These are phyloP conservation scores for Liparis tanakae DNA, from an alignment of 2,797 vertebrate species.

Conservation along the genomic window DNA sequence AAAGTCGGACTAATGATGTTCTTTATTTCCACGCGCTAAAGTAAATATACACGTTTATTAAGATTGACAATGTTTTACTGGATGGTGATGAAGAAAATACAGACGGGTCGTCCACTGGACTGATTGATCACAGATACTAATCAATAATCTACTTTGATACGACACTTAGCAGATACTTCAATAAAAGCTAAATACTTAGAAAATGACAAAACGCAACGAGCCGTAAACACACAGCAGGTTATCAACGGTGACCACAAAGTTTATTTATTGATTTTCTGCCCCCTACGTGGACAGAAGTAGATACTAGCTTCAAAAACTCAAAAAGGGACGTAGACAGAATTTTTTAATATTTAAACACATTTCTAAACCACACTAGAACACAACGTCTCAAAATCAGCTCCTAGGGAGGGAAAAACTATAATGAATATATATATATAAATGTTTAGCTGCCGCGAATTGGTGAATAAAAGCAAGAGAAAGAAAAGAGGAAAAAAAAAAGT, in stretches of 20 bases:
- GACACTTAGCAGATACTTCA: neutral
- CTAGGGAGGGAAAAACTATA: no score
- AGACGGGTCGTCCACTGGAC: neutral
- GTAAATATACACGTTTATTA: no score
- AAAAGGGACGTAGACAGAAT: no score
- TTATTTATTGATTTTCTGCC: neutral
- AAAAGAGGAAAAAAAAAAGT: constrained; percentile 13
- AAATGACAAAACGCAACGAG: neutral
- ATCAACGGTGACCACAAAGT: neutral
- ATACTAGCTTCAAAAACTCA: neutral
- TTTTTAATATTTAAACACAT: neutral
- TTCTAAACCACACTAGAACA: constrained; percentile 12
- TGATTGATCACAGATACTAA: neutral
- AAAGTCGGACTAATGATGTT: constrained; percentile 18
- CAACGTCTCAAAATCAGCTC: neutral
- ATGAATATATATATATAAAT: neutral
- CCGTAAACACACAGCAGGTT: neutral
- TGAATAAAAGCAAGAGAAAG: constrained; percentile 54
- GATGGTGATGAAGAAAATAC: neutral
- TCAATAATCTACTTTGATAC: neutral
- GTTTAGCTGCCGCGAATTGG: constrained; percentile 65
- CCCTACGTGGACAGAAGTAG: neutral
- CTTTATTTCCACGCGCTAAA: neutral
- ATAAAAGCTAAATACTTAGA: neutral
- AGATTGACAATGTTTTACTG: no score